Conservation (phyloP, 2,888 invertebrate species). For the Rhagophthalmus giganteus region DNA sequence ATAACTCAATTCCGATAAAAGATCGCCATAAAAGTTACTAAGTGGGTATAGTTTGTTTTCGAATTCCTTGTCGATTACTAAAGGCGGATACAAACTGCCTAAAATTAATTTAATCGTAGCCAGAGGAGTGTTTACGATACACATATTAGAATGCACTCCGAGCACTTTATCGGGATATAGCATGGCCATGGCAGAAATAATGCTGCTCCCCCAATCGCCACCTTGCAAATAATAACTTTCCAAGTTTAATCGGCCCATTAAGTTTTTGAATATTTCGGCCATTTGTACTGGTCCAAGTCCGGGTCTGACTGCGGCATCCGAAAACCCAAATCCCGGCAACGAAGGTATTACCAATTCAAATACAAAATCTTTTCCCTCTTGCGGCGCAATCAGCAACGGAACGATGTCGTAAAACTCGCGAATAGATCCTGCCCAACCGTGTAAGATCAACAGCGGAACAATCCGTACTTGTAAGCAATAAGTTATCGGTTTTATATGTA, state of each 20-base stretch:
- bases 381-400: conserved; percentile 63
- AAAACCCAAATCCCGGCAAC: conserved; percentile 59
- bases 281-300: conserved; percentile 64
- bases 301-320: conserved; percentile 60
- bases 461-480: background rate
- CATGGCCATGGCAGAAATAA: conserved; percentile 64
- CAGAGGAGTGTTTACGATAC: conserved; percentile 28
- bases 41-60: conserved; percentile 59
- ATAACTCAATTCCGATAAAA: conserved; percentile 62
- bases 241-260: conserved; percentile 72
- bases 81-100: conserved; percentile 29
- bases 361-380: conserved; percentile 60
- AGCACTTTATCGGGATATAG: conserved; percentile 64
- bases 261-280: conserved; percentile 63
- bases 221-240: conserved; percentile 71
- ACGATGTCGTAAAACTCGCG: conserved; percentile 79
- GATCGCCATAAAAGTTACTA: conserved; percentile 51
- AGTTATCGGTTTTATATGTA: background rate
- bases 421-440: conserved; percentile 90
- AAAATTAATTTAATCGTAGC: conserved; percentile 26
- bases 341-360: conserved; percentile 67
- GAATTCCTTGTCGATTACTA: conserved; percentile 55
- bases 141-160: conserved; percentile 55
- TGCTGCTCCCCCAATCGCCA: conserved; percentile 78
- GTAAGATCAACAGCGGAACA: conserved; percentile 69